Evolutionary conservation across 1,140 invertebrate genomes (phyloP), one percentile per base, ranked within the genome.

Genomic region (Probaryconus sp.): DNA sequence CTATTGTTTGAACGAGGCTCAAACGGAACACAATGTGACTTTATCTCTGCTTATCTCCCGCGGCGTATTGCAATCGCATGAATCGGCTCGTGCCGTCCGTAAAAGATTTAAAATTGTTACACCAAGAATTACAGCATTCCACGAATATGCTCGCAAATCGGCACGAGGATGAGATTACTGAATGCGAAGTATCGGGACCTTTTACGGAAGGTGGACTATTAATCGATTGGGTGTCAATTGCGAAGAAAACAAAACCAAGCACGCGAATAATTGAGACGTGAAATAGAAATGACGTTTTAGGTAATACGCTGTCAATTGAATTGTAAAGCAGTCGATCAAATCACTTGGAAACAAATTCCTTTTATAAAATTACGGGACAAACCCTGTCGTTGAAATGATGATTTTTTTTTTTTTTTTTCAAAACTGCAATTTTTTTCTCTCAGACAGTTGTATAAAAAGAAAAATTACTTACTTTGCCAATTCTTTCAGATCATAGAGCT

Each of bases 401-500:
- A n/a, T n/a, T n/a, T n/a, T n/a, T 9, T 2, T 0, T 6, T 0
- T 43, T n/a, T n/a, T n/a, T 24, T 4, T 43, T 10, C 1, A 37
- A 2, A 11, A 11, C 16, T 16, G 16, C 7, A 2, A 30, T n/a
- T 21, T 11, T 10, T 13, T 17, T 33, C 17, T 35, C 21, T n/a
- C 17, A 53, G 21, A 47, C 1, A 1, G 3, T 47, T 17, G 28
- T 48, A 13, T 24, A 20, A 30, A 47, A 45, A n/a, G n/a, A n/a
- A n/a, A n/a, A 26, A 7, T 9, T n/a, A 76, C 86, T 84, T 81
- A 88, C 86, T 91, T 91, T 10, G 90, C 83, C 37, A 94, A 78
- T 30, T 86, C 83, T 68, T 92, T 92, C 33, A 94, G 84, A 76
- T 93, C 91, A 76, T 91, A 93, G 70, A 91, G 91, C 81, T 93